A percentile compares a stretch with the other conserved stretches of the same genome.
Conservation (phyloP, 1,140 invertebrate genomes). For the Aphelenchoides besseyi region DNA sequence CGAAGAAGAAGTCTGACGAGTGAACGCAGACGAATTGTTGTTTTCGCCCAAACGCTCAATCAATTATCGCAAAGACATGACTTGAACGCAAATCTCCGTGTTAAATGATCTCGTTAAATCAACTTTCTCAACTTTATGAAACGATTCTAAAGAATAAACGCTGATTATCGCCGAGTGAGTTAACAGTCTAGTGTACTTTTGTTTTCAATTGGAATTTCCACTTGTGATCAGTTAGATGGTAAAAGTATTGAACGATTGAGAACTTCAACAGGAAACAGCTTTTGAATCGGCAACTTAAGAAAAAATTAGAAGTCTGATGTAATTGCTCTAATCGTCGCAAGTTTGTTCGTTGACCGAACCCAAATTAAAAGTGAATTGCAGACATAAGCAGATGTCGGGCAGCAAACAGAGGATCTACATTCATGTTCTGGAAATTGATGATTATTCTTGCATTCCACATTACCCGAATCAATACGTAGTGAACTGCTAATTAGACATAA, state of each 20-base stretch:
- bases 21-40: background rate
- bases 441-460: conserved; percentile 34
- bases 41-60: background rate
- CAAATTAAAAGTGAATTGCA: background rate
- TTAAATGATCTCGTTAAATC: background rate
- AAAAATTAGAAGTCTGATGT: too few relatives aligned
- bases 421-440: conserved; percentile 41
- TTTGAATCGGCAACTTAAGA: too few relatives aligned
- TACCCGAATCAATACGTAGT: conserved; percentile 36
- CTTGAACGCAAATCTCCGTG: background rate
- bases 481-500: conserved; percentile 41
- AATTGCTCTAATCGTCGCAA: too few relatives aligned
- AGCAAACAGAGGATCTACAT: conserved; percentile 36
- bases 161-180: too few relatives aligned
- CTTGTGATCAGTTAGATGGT: too few relatives aligned
- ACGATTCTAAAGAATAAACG: conserved; percentile 2
- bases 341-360: too few relatives aligned
- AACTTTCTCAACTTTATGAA: too few relatives aligned
- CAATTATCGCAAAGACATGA: background rate
- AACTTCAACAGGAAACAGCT: too few relatives aligned
- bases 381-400: conserved; percentile 38
- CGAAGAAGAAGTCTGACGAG: background rate
- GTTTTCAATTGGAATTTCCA: too few relatives aligned
- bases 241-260: too few relatives aligned
- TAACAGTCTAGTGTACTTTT: too few relatives aligned